These are phyloP conservation scores for Ptilodon capucinus DNA, from an alignment of 2,888 invertebrate genomes.

Conservation along the genomic window DNA sequence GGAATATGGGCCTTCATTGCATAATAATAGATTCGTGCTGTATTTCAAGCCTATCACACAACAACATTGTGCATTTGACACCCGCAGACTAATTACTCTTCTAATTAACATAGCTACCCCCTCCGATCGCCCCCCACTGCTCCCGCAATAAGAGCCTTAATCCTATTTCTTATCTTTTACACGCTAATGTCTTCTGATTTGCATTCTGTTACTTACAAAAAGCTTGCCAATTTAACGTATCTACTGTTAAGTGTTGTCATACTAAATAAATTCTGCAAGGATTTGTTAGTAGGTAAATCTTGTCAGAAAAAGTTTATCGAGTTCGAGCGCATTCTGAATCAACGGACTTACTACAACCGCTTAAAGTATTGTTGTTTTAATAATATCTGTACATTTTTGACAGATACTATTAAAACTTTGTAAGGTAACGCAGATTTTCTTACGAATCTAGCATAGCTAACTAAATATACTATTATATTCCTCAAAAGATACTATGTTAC, in stretches of 20 bases:
- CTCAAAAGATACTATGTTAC: no score
- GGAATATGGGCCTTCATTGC: no score
- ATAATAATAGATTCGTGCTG: no score
- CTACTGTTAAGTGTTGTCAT: slow-evolving; percentile 7
- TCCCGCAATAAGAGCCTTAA: slow-evolving; percentile 60
- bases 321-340: no score
- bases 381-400: no score
- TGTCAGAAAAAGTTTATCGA: background rate
- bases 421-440: no score
- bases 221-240: slow-evolving; percentile 37
- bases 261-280: slow-evolving; percentile 23
- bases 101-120: slow-evolving; percentile 56
- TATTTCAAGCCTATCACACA: background rate
- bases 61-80: slow-evolving; percentile 1
- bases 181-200: slow-evolving; percentile 76
- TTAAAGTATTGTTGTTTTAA: no score
- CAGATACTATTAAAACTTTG: no score
- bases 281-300: slow-evolving; percentile 9
- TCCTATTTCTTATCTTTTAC: slow-evolving; percentile 76
- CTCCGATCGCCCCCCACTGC: slow-evolving; percentile 25
- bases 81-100: slow-evolving; percentile 48
- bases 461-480: no score
- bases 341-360: no score
- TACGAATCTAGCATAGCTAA: no score
- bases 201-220: slow-evolving; percentile 65